A percentile compares a stretch with the other conserved stretches of the same genome.
Evolutionary conservation across 2,797 vertebrate species (phyloP).

Genomic region (Lutjanus argentimaculatus): DNA sequence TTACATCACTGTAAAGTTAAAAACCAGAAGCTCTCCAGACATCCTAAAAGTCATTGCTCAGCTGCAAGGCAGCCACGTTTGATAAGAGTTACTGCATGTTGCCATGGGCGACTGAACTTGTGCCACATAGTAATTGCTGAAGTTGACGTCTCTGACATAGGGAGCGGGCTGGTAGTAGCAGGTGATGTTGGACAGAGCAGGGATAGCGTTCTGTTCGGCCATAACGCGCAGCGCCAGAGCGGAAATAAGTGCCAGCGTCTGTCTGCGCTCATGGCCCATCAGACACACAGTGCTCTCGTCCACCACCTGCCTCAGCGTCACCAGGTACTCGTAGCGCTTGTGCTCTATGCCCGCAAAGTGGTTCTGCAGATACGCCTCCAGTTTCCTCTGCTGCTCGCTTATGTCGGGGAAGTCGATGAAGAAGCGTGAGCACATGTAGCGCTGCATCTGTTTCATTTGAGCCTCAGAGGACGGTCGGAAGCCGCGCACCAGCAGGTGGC

Average conservation of each 20-base stretch:
- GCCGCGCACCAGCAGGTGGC: slow-evolving; percentile 93
- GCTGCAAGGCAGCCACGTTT: slow-evolving; percentile 95
- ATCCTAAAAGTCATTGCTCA: slow-evolving; percentile 68
- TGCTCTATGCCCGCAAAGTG: slow-evolving; percentile 93
- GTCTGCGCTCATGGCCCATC: slow-evolving; percentile 96
- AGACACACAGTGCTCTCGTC: slow-evolving; percentile 97
- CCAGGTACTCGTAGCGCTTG: slow-evolving; percentile 94
- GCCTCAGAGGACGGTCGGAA: slow-evolving; percentile 89
- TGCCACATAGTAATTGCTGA: slow-evolving; percentile 93
- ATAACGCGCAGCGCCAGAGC: slow-evolving; percentile 91
- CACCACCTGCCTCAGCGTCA: slow-evolving; percentile 93
- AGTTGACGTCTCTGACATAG: slow-evolving; percentile 90
- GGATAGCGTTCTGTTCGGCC: slow-evolving; percentile 93
- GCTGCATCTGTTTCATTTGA: slow-evolving; percentile 92
- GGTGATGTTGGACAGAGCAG: slow-evolving; percentile 90
- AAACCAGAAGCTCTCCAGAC: slow-evolving; percentile 28
- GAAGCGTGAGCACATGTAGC: slow-evolving; percentile 98
- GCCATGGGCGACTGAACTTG: slow-evolving; percentile 87
- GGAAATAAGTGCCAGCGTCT: slow-evolving; percentile 94
- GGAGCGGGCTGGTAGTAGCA: slow-evolving; percentile 94
- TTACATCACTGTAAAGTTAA: slow-evolving; percentile 41
- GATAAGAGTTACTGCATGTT: slow-evolving; percentile 90
- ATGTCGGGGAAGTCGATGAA: slow-evolving; percentile 98
- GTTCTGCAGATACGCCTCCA: slow-evolving; percentile 95
- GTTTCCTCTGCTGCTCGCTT: slow-evolving; percentile 91